phyloP scores from a whole-genome alignment of 2,797 vertebrate genomes.

The Poecilia wingei region DNA sequence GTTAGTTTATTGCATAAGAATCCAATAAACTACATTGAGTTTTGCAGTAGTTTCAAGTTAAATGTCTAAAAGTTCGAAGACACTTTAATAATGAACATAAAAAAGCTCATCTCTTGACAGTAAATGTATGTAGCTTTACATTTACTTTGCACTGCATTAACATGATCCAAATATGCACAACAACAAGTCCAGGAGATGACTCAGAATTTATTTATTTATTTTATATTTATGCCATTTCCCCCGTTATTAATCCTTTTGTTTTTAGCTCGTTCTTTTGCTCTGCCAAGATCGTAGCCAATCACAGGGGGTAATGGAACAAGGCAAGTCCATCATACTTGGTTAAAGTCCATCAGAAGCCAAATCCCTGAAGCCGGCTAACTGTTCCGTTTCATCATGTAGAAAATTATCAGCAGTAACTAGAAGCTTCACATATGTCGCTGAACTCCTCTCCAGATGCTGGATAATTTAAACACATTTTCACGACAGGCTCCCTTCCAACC shows the following conservation, averaged over 20 bases:
- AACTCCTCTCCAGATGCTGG: background rate
- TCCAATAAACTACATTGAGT: background rate
- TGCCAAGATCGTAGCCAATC: background rate
- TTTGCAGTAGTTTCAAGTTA: background rate
- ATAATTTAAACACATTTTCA: conserved; percentile 10
- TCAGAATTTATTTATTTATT: too few relatives aligned
- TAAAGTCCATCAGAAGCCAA: background rate
- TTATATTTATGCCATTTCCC: background rate
- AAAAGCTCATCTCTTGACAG: background rate
- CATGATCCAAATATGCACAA: background rate
- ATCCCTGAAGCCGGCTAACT: too few relatives aligned
- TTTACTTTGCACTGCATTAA: background rate
- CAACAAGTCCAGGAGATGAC: background rate
- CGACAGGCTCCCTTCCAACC: background rate
- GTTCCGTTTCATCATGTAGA: background rate
- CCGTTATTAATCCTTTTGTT: background rate
- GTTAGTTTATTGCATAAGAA: background rate
- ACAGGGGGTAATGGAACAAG: conserved; percentile 5
- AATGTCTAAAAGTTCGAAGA: background rate
- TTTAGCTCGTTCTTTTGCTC: background rate
- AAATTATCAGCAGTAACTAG: background rate
- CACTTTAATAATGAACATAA: background rate
- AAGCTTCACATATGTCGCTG: background rate
- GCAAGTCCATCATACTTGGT: conserved; percentile 19
- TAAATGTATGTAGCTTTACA: background rate